phyloP scores from a whole-genome alignment of 1,140 invertebrate genomes.

The Drosophila nikananu region DNA sequence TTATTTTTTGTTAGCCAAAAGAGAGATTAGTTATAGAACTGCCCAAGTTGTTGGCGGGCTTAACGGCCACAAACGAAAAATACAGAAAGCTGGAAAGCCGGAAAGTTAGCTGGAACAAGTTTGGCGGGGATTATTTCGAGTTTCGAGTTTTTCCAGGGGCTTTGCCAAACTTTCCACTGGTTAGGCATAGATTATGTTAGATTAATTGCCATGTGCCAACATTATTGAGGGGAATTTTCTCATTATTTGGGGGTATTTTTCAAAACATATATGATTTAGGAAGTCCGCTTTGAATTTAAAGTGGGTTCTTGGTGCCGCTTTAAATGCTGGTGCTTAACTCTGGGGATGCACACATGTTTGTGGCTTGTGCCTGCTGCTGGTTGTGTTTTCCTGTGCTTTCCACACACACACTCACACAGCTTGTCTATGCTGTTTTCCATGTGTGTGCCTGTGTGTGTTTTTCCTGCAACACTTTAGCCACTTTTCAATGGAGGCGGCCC shows the following conservation, averaged over 20 bases:
- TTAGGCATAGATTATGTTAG: slow-evolving; percentile 29
- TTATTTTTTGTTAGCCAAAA: background rate
- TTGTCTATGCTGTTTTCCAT: slow-evolving; percentile 30
- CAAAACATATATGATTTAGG: background rate
- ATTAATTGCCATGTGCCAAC: slow-evolving; percentile 21
- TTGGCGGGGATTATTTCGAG: slow-evolving; percentile 21
- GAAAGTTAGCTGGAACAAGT: slow-evolving; percentile 33
- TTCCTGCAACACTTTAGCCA: slow-evolving; percentile 63
- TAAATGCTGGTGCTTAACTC: slow-evolving; percentile 31
- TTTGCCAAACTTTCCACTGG: slow-evolving; percentile 20
- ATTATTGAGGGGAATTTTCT: background rate
- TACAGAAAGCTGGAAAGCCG: background rate
- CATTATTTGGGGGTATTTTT: no score
- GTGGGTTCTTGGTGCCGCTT: background rate
- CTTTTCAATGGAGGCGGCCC: slow-evolving; percentile 57
- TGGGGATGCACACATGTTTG: slow-evolving; percentile 37
- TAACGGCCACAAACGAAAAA: background rate
- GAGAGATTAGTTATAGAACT: background rate
- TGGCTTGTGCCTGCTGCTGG: slow-evolving; percentile 12
- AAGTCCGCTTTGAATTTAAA: background rate
- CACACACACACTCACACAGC: no score
- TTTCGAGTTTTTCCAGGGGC: slow-evolving; percentile 2
- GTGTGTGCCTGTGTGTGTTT: background rate
- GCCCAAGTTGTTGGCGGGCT: slow-evolving; percentile 6
- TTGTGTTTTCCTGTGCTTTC: slow-evolving; percentile 2